A percentile compares a stretch with the other conserved stretches of the same genome.
Evolutionary conservation across 2,888 invertebrate genomes (phyloP).

Genomic region (Scrobipalpa atriplicella): DNA sequence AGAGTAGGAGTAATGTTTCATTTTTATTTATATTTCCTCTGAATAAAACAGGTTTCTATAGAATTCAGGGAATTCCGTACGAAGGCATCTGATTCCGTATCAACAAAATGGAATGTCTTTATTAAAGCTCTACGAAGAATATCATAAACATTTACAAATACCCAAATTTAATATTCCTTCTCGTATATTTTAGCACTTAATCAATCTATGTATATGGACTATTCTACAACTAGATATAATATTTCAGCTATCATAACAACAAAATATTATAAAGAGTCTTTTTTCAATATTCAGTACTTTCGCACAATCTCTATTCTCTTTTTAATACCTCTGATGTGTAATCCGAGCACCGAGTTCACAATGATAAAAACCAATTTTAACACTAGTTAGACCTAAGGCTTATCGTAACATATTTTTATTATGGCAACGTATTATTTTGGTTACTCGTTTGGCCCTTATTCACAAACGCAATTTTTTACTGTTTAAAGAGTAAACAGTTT

Average conservation of each 20-base stretch:
- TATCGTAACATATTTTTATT: constrained; percentile 57
- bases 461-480: constrained; percentile 25
- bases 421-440: constrained; percentile 76
- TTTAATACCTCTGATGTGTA: constrained; percentile 64
- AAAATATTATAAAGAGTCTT: constrained; percentile 58
- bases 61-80: constrained; percentile 15
- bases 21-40: neutral
- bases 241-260: constrained; percentile 66
- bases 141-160: constrained; percentile 43
- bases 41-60: neutral
- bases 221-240: constrained; percentile 60
- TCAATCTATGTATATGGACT: constrained; percentile 41
- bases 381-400: constrained; percentile 52
- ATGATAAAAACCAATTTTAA: constrained; percentile 50
- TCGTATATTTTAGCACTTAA: constrained; percentile 40
- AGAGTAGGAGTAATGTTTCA: neutral
- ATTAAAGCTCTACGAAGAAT: constrained; percentile 57
- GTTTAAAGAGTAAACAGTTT: constrained; percentile 22
- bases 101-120: constrained; percentile 58
- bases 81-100: constrained; percentile 34
- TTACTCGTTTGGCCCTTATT: constrained; percentile 52
- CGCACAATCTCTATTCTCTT: constrained; percentile 50
- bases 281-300: constrained; percentile 52
- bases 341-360: constrained; percentile 72
- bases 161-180: constrained; percentile 32